Base-by-base conservation (phyloP, 2,797 vertebrate species). In the Myotis daubentonii region DNA sequence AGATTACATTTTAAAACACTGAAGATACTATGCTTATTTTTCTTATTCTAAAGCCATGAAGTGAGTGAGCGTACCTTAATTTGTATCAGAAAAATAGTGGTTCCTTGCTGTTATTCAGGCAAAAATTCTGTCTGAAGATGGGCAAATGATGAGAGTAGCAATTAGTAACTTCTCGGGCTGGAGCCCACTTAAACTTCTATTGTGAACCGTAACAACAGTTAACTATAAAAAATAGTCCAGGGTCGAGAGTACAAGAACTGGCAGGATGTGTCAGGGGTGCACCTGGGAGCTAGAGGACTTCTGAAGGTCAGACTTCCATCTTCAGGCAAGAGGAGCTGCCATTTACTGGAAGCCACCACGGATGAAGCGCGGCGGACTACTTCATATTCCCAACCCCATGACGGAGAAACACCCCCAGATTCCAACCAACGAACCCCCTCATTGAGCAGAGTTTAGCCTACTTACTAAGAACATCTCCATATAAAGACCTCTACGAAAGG, bases 11-110 rank as follows among this genome's bases (percentile, higher is more conserved):
- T 47, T 49, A 76, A n/a, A 92, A 62, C 22, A 72, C 0, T 78
- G 41, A 78, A 16, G 12, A 68, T 36, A 25, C 3, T 16, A 60
- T 5, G 1, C 44, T 71, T 22, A 47, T 49, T 80, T 41, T 53
- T 25, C n/a, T 81, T 71, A 89, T 51, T 94, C n/a, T 75, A 82
- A 94, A 93, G 22, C 86, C 10, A 72, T 17, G n/a, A 83, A 84
- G 2, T 44, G 9, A 53, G 41, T 87, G 9, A 60, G 3, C 28
- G 8, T 72, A 16, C 20, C 53, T 91, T 81, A n/a, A 88, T 72
- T 75, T 83, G 19, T 83, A 51, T 49, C 30, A 55, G 28, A 93
- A 93, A 85, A 28, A 87, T 3, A 57, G 5, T 70, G 25, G 36
- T 22, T 57, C 15, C 3, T 94, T 89, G 36, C 19, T 80, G 9